Evolutionary conservation across 1,140 invertebrate genomes (phyloP).

Genomic region (Lepidurus packardi): DNA sequence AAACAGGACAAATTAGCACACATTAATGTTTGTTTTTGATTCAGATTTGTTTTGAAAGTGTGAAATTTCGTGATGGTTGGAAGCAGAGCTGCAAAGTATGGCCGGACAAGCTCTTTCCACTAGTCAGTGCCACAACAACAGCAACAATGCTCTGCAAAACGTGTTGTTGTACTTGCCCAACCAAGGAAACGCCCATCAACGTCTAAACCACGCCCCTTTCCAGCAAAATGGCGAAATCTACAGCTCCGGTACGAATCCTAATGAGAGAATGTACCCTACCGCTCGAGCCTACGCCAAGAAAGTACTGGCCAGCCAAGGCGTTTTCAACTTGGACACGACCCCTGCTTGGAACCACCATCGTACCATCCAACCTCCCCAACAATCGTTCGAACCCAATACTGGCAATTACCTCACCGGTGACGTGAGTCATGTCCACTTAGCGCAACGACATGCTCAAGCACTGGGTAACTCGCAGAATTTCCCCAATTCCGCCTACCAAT

Average conservation of each 20-base stretch:
- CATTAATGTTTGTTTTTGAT: not conserved
- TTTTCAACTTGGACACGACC: not conserved
- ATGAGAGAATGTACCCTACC: not conserved
- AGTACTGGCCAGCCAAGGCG: not conserved
- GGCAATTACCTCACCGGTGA: slow-evolving; percentile 1
- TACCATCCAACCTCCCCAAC: not conserved
- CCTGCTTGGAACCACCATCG: not conserved
- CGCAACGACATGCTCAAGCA: not conserved
- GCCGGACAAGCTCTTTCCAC: slow-evolving; percentile 8
- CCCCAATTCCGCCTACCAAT: not conserved
- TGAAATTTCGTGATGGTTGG: slow-evolving; percentile 6
- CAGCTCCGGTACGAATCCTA: not conserved
- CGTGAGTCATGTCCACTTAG: not conserved
- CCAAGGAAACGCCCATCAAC: not conserved
- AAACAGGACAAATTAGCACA: not conserved
- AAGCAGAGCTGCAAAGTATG: not conserved
- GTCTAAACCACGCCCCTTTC: not conserved
- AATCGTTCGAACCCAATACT: not conserved
- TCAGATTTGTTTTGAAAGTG: not conserved
- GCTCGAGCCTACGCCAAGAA: slow-evolving; percentile 1
- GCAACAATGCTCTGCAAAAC: not conserved
- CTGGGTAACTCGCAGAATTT: not conserved
- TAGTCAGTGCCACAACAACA: not conserved
- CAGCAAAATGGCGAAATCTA: not conserved
- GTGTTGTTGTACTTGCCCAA: not conserved